Percentiles rank a stretch among this genome's conserved stretches.
phyloP scores from a whole-genome alignment of 2,797 vertebrate species.

The Hapalemur alaotrensis region DNA sequence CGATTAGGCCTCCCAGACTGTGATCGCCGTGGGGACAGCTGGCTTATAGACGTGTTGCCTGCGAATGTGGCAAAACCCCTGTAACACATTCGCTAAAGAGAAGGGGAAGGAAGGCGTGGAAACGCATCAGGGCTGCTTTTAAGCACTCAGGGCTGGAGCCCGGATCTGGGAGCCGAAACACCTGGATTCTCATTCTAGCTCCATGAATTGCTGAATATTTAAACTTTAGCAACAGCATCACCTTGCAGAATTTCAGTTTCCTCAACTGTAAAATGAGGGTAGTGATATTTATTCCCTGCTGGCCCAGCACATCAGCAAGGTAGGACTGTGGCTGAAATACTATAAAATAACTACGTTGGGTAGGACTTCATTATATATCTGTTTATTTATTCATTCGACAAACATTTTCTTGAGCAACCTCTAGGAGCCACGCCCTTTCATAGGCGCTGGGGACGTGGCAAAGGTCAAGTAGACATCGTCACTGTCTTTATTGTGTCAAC shows the following conservation, averaged over 20 bases:
- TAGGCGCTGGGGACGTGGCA: not conserved
- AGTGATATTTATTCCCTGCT: not conserved
- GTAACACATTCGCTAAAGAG: not conserved
- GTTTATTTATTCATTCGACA: not conserved
- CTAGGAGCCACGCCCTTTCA: too few relatives aligned
- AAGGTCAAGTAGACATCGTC: not conserved
- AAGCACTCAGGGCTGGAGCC: not conserved
- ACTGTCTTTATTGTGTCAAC: not conserved
- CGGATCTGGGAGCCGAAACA: not conserved
- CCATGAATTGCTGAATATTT: rapidly evolving
- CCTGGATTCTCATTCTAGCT: not conserved
- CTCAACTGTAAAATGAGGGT: not conserved
- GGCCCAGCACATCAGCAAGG: not conserved
- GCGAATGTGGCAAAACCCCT: not conserved
- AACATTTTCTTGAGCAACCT: not conserved
- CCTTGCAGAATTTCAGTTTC: not conserved
- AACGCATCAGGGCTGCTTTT: not conserved
- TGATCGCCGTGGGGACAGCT: not conserved
- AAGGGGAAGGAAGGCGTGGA: not conserved
- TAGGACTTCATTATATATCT: not conserved
- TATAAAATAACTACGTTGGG: too few relatives aligned
- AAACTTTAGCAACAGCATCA: not conserved
- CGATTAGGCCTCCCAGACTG: not conserved
- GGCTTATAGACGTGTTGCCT: not conserved
- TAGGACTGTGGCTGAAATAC: not conserved